Percentiles rank a stretch among this genome's conserved stretches.
phyloP scores from a whole-genome alignment of 1,140 invertebrate species.

The Penaeus chinensis region DNA sequence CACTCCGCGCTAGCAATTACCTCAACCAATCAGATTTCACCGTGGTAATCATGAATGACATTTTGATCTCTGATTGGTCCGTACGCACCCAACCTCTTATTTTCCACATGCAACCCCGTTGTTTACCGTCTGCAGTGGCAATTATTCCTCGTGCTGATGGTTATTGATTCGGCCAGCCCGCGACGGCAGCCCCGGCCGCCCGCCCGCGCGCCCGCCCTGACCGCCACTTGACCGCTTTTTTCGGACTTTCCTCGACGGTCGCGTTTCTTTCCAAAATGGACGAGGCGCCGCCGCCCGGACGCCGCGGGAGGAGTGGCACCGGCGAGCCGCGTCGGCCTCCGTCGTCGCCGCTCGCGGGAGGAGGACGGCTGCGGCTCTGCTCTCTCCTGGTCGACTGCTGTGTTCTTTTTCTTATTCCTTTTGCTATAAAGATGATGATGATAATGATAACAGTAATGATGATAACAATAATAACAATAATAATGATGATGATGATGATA shows the following conservation, averaged over 20 bases:
- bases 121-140: conserved; percentile 41
- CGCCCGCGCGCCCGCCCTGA: neutral
- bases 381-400: too few species aligned
- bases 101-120: conserved; percentile 37
- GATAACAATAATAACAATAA: too few species aligned
- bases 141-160: conserved; percentile 46
- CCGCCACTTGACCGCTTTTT: conserved; percentile 2
- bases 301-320: too few species aligned
- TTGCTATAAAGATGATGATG: too few species aligned
- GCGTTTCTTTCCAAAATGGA: neutral
- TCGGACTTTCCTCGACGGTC: neutral
- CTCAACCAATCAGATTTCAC: conserved; percentile 39
- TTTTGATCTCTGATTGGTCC: conserved; percentile 52
- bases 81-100: conserved; percentile 39
- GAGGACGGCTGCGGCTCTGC: too few species aligned
- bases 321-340: too few species aligned
- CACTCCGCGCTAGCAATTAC: conserved; percentile 39
- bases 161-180: conserved; percentile 49
- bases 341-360: too few species aligned
- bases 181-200: neutral
- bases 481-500: too few species aligned
- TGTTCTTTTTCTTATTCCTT: too few species aligned
- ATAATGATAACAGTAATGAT: too few species aligned
- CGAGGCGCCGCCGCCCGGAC: too few species aligned
- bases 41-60: conserved; percentile 52